These are phyloP conservation scores for Drosophila paulistorum DNA, from an alignment of 1,140 invertebrate species.

Conservation along the genomic window DNA sequence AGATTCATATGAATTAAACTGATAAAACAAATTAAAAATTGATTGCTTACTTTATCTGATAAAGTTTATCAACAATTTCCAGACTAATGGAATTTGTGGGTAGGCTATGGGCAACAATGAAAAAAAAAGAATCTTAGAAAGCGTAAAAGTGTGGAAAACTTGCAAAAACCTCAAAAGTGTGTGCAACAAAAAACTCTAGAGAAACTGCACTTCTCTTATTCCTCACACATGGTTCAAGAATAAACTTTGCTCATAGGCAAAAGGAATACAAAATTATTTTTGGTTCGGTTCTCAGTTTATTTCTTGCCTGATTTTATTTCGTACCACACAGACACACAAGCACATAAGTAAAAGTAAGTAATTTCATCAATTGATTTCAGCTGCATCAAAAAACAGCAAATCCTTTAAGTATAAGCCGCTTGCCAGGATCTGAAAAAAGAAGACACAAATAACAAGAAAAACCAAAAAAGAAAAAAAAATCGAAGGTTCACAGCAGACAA, in stretches of 20 bases:
- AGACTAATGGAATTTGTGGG: slow-evolving; percentile 56
- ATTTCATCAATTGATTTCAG: slow-evolving; percentile 18
- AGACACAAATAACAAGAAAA: not conserved
- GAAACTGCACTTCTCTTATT: slow-evolving; percentile 11
- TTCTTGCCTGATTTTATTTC: not conserved
- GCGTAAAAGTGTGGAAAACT: slow-evolving; percentile 5
- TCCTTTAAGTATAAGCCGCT: slow-evolving; percentile 46
- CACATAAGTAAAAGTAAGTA: not conserved
- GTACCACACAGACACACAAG: not conserved
- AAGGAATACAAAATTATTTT: slow-evolving; percentile 11
- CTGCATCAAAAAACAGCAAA: slow-evolving; percentile 24
- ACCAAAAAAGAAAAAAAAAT: slow-evolving; percentile 46
- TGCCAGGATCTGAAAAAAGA: slow-evolving; percentile 14
- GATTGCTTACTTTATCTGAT: slow-evolving; percentile 25
- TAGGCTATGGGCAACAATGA: slow-evolving; percentile 17
- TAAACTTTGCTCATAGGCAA: slow-evolving; percentile 9
- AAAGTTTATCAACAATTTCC: slow-evolving; percentile 23
- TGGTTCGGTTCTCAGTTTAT: not conserved
- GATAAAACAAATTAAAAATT: not conserved
- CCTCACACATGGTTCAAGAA: not conserved
- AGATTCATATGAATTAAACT: too few species aligned
- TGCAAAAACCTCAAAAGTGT: not conserved
- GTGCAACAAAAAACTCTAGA: slow-evolving; percentile 8
- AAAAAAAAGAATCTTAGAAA: slow-evolving; percentile 7
- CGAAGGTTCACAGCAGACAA: slow-evolving; percentile 49